Conservation (phyloP, 1,140 invertebrate genomes). For the Diachasmimorpha longicaudata region DNA sequence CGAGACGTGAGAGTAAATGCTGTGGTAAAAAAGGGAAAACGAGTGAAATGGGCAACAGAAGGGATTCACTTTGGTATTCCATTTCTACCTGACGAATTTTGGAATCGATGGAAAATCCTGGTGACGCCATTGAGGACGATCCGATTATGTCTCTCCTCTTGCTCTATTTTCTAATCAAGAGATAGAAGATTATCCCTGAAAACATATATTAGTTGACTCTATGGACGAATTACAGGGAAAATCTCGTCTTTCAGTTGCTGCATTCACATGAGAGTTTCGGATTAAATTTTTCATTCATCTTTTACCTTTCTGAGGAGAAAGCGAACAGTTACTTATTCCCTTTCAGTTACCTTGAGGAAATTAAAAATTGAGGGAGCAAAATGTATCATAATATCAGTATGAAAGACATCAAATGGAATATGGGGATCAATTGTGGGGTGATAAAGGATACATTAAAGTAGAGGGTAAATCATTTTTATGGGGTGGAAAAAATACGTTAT, state of each 20-base stretch:
- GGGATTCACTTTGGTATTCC: background rate
- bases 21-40: background rate
- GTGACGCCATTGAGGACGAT: background rate
- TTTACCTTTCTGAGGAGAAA: background rate
- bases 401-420: no score
- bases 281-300: background rate
- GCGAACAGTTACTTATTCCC: background rate
- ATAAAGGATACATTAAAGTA: background rate
- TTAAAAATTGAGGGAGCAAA: background rate
- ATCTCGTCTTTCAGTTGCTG: background rate
- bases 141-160: background rate
- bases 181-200: background rate
- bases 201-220: background rate
- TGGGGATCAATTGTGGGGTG: no score
- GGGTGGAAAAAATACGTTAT: no score
- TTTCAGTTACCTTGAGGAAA: background rate
- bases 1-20: background rate
- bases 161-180: background rate
- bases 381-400: background rate
- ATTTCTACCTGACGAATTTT: background rate
- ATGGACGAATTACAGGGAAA: background rate
- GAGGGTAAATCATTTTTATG: background rate
- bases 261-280: background rate
- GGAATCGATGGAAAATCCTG: background rate
- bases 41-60: background rate